Conservation (phyloP, 2,113 vertebrate genomes). For the Esox niger region DNA sequence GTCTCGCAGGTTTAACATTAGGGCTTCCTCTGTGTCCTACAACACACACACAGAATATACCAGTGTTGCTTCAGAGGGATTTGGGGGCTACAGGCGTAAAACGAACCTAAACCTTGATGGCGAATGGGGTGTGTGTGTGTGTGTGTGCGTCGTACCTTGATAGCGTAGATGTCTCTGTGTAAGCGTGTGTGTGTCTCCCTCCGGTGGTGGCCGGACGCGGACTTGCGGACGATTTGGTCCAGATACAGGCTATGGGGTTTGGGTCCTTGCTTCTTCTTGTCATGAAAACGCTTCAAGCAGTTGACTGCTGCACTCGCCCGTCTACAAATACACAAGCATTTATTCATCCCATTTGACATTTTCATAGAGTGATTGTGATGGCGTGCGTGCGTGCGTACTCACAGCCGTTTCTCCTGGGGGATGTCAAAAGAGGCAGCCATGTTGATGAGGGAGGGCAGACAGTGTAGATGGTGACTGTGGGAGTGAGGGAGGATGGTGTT, state of each 20-base stretch:
- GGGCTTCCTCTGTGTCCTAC: constrained; percentile 94
- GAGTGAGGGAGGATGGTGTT: constrained; percentile 97
- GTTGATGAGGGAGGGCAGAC: constrained; percentile 94
- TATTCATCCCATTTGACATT: too few relatives aligned
- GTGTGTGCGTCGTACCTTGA: constrained; percentile 78
- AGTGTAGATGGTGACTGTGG: constrained; percentile 96
- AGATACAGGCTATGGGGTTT: constrained; percentile 96
- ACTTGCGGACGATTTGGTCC: constrained; percentile 95
- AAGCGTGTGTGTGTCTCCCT: constrained; percentile 85
- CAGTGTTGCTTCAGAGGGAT: too few relatives aligned
- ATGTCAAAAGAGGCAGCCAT: constrained; percentile 98
- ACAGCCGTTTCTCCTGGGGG: constrained; percentile 92
- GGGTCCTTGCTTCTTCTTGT: constrained; percentile 94
- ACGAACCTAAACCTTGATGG: not conserved
- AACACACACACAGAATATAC: constrained; percentile 17
- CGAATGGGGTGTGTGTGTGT: not conserved
- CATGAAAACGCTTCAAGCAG: constrained; percentile 94
- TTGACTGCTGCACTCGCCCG: constrained; percentile 93
- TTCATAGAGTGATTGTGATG: too few relatives aligned
- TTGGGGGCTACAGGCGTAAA: not conserved
- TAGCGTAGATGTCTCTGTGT: constrained; percentile 91
- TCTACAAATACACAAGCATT: constrained; percentile 69
- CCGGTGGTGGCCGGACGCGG: constrained; percentile 81
- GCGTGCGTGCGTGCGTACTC: constrained; percentile 59
- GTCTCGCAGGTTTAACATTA: constrained; percentile 91